phyloP scores from a whole-genome alignment of 1,140 invertebrate genomes.

The Amphibalanus amphitrite region DNA sequence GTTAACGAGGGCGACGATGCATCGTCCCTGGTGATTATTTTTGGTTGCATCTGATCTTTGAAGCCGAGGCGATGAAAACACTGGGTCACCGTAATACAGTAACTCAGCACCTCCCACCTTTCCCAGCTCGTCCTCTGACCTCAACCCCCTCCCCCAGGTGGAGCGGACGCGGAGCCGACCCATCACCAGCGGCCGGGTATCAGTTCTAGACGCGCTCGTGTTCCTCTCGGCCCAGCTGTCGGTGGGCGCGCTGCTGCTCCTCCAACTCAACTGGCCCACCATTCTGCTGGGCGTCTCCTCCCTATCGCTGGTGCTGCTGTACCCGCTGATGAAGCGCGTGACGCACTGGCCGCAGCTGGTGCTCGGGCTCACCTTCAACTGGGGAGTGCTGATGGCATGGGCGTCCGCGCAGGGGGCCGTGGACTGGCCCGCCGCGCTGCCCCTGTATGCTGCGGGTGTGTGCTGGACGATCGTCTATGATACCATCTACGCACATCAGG shows the following conservation, averaged over 20 bases:
- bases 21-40: too few species aligned
- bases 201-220: conserved; percentile 28
- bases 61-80: too few species aligned
- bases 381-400: conserved; percentile 85
- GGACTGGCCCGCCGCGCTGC: conserved; percentile 53
- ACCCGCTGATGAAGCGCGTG: conserved; percentile 85
- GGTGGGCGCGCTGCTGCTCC: conserved; percentile 47
- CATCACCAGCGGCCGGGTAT: conserved; percentile 21
- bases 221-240: conserved; percentile 33
- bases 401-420: conserved; percentile 47
- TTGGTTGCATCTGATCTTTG: too few species aligned
- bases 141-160: conserved; percentile 14
- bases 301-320: conserved; percentile 54
- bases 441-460: conserved; percentile 70
- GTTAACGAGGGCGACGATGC: too few species aligned
- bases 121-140: too few species aligned
- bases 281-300: conserved; percentile 24
- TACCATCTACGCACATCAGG: conserved; percentile 97
- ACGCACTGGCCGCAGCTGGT: conserved; percentile 89
- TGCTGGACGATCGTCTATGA: conserved; percentile 95
- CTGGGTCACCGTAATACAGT: too few species aligned
- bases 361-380: conserved; percentile 93
- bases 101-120: too few species aligned
- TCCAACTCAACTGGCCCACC: conserved; percentile 45
- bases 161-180: conserved; percentile 15